Evolutionary conservation across 2,113 vertebrate species (phyloP), one percentile per base, ranked within the genome.

Genomic region (Illadopsis cleaveri): DNA sequence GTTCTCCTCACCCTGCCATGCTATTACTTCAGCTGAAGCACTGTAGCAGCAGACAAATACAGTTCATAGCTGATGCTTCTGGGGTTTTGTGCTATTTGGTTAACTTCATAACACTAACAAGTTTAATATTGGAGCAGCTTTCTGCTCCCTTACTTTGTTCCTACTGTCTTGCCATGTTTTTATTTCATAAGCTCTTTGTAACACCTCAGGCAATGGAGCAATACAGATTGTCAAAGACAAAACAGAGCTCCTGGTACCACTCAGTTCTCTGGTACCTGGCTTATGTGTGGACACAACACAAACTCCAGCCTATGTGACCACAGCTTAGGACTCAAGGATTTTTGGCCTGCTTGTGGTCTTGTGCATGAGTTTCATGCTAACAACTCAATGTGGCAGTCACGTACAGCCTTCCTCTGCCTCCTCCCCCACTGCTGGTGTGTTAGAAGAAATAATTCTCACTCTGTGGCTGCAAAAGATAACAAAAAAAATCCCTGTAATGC

Each of bases 391-490:
- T 76, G 73, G 45, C 66, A 82, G 87, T 87, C 82, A 79, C 0
- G 0, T 72, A 79, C 37, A 87, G 61, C 50, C 65, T 82, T 76
- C 42, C 38, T 48, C 47, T 2, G 5, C 62, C 61, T 90, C 61
- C 73, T 93, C 70, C 70, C 70, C 62, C 35, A 4, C 66, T 91
- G 82, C 70, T 82, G 48, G n/a, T 57, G 61, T 62, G 61, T 77
- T 61, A 80, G 78, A 54, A 94, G 66, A 94, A 95, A 94, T 93
- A 89, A 94, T 80, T 44, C 82, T 93, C 68, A 61, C 72, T 83
- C 56, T 71, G 70, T 83, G 82, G 38, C 92, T 97, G 86, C 72
- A 94, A 93, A 94, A 93, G 94, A 95, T 94, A 96, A 95, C 33
- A 44, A 44, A 17, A 44, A 93, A 92, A 86, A 96, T 96, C 95